Conservation (phyloP, 2,797 vertebrate genomes). For the Lepus townsendii region DNA sequence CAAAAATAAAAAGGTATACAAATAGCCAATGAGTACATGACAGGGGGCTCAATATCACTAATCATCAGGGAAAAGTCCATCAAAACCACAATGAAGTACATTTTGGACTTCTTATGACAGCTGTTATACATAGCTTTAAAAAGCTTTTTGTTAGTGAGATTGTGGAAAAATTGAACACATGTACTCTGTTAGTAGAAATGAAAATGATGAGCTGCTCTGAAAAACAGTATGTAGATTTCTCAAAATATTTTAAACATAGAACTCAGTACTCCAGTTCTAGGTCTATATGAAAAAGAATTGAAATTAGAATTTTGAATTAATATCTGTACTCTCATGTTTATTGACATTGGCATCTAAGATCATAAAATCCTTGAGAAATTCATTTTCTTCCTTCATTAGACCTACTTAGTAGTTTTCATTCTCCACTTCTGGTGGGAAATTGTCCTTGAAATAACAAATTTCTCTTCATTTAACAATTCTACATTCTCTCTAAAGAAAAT, state of each 20-base stretch:
- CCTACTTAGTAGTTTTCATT: neutral
- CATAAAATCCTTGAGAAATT: neutral
- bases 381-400: neutral
- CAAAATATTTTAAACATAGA: neutral
- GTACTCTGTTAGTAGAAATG: neutral
- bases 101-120: neutral
- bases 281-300: neutral
- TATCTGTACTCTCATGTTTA: neutral
- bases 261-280: neutral
- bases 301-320: neutral
- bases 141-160: neutral
- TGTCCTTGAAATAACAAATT: neutral
- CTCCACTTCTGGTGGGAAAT: neutral
- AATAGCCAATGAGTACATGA: neutral
- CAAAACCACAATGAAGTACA: neutral
- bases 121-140: neutral
- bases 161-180: neutral
- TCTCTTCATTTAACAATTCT: neutral
- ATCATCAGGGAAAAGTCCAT: neutral
- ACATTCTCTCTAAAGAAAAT: neutral
- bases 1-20: neutral
- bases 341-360: neutral
- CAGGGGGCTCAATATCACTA: neutral
- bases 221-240: neutral
- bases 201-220: too few species aligned